phyloP scores from a whole-genome alignment of 2,888 invertebrate genomes.

The Corythucha ciliata region DNA sequence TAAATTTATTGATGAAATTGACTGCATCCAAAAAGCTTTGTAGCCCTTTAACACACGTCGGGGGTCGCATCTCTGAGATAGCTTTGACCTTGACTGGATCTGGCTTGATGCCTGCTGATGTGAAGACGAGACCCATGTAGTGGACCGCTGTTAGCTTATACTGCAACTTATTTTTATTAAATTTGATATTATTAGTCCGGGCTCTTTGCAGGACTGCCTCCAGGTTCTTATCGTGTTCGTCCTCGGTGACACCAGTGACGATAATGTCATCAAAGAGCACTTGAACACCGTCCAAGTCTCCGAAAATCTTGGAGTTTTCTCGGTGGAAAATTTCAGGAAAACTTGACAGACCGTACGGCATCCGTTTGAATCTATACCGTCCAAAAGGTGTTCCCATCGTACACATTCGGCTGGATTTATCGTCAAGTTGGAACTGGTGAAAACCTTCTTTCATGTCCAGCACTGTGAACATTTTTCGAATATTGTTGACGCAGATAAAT shows the following conservation, averaged over 20 bases:
- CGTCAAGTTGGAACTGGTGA: conserved; percentile 19
- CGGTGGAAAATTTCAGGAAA: conserved; percentile 22
- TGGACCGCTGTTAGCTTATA: conserved; percentile 8
- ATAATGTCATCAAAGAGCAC: conserved; percentile 25
- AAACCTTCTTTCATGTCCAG: conserved; percentile 22
- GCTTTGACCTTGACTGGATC: conserved; percentile 4
- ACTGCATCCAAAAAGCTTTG: conserved; percentile 21
- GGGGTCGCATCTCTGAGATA: conserved; percentile 4
- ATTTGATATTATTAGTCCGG: neutral
- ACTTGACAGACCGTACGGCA: conserved; percentile 20
- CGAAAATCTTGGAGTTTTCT: conserved; percentile 15
- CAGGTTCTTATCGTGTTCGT: conserved; percentile 23
- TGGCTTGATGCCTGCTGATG: neutral
- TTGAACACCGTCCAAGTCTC: conserved; percentile 19
- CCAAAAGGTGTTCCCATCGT: conserved; percentile 19
- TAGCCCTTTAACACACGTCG: conserved; percentile 10
- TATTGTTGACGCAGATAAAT: no score
- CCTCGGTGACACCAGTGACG: conserved; percentile 17
- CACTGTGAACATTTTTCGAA: conserved; percentile 15
- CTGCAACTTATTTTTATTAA: conserved; percentile 4
- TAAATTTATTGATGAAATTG: conserved; percentile 22
- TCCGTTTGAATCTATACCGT: conserved; percentile 11
- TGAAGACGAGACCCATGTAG: conserved; percentile 16
- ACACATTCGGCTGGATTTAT: conserved; percentile 14
- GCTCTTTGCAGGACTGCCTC: conserved; percentile 4